Evolutionary conservation across 2,797 vertebrate genomes (phyloP).

Genomic region (Lophotriccus pileatus): DNA sequence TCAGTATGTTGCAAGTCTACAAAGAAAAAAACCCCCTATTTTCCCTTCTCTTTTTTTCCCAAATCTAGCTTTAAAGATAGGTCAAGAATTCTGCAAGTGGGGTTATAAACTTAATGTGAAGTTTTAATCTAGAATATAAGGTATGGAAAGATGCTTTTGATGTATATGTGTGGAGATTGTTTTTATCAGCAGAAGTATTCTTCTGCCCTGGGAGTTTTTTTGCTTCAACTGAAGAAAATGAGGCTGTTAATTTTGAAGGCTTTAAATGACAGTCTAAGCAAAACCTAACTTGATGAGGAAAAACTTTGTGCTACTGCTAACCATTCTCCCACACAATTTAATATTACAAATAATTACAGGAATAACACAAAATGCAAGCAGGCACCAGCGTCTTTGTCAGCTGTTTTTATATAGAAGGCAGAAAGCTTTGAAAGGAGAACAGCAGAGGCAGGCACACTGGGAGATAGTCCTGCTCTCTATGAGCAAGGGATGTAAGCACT

Average conservation of each 20-base stretch:
- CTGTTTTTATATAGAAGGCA: background rate
- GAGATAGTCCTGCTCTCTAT: background rate
- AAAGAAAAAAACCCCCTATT: background rate
- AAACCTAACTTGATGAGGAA: background rate
- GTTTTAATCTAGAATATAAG: background rate
- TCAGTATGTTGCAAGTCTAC: background rate
- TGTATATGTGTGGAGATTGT: background rate
- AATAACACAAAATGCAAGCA: background rate
- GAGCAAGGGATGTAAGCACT: background rate
- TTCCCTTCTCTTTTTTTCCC: background rate
- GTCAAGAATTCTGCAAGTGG: background rate
- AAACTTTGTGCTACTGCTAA: background rate
- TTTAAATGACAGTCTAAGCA: background rate
- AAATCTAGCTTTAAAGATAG: background rate
- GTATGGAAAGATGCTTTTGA: background rate
- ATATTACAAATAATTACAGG: background rate
- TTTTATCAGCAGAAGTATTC: slow-evolving; percentile 5
- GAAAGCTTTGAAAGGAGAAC: background rate
- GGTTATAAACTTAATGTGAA: background rate
- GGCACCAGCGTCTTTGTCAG: background rate
- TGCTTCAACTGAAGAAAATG: background rate
- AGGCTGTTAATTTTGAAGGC: background rate
- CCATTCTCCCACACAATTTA: background rate
- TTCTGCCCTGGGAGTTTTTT: background rate
- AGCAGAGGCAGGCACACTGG: background rate